Conservation (phyloP, 2,113 vertebrate species). For the Micronycteris hirsuta region DNA sequence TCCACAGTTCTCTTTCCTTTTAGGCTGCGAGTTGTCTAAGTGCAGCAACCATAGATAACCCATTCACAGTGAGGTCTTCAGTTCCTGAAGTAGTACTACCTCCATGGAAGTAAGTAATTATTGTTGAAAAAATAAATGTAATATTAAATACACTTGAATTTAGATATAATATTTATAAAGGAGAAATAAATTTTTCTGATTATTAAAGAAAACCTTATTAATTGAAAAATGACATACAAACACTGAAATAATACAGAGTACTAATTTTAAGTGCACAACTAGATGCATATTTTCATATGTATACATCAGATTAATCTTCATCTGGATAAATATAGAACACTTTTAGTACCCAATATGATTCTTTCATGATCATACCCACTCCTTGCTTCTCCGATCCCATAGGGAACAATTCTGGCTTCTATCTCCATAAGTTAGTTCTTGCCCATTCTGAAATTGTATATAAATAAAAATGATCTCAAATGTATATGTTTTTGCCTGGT, state of each 20-base stretch:
- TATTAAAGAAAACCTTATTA: neutral
- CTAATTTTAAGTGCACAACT: neutral
- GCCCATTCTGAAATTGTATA: neutral
- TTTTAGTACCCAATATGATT: neutral
- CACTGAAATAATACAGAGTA: neutral
- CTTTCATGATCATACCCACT: neutral
- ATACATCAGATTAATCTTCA: neutral
- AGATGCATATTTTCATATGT: neutral
- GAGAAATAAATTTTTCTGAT: neutral
- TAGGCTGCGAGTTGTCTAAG: neutral
- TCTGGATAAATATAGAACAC: neutral
- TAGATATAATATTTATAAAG: neutral
- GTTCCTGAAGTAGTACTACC: no score
- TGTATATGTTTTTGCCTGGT: neutral
- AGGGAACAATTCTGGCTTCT: neutral
- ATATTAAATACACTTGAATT: neutral
- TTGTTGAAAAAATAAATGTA: neutral
- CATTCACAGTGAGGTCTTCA: neutral
- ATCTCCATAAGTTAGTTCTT: neutral
- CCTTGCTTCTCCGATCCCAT: neutral
- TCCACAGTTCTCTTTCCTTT: neutral
- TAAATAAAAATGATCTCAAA: neutral
- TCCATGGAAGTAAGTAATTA: neutral
- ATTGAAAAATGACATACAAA: neutral
- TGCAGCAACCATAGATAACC: neutral